phyloP scores from a whole-genome alignment of 2,888 invertebrate genomes.

The Limnephilus lunatus region DNA sequence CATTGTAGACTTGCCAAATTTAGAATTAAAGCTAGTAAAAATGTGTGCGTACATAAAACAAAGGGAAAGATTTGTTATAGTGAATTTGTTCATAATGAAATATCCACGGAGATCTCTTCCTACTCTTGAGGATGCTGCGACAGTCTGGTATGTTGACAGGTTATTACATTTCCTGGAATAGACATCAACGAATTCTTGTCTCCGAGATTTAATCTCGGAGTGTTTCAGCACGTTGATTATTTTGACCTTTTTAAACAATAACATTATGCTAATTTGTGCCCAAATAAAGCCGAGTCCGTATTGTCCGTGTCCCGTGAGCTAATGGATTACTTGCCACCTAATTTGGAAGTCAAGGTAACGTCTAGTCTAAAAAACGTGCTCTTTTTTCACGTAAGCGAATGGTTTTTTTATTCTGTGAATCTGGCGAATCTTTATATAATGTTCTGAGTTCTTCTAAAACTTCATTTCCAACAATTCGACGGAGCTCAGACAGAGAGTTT shows the following conservation, averaged over 20 bases:
- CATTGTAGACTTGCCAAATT: too few species aligned
- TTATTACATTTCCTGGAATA: neutral
- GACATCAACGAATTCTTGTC: neutral
- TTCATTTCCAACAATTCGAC: neutral
- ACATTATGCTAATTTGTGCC: neutral
- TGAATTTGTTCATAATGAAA: neutral
- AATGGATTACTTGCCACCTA: neutral
- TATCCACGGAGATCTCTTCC: neutral
- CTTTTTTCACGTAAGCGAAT: neutral
- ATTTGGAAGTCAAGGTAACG: neutral
- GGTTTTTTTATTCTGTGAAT: neutral
- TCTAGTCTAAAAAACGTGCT: neutral
- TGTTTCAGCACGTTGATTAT: neutral
- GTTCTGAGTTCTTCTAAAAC: neutral
- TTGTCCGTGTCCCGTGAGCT: neutral
- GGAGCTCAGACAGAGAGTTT: neutral
- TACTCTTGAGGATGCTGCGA: neutral
- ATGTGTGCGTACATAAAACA: neutral
- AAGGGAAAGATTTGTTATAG: neutral
- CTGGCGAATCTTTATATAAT: neutral
- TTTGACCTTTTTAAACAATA: constrained; percentile 2
- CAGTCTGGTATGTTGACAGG: neutral
- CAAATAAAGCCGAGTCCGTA: neutral
- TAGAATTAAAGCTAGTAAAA: neutral
- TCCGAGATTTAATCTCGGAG: neutral